phyloP scores from a whole-genome alignment of 2,888 invertebrate species.

The Zootermopsis nevadensis region DNA sequence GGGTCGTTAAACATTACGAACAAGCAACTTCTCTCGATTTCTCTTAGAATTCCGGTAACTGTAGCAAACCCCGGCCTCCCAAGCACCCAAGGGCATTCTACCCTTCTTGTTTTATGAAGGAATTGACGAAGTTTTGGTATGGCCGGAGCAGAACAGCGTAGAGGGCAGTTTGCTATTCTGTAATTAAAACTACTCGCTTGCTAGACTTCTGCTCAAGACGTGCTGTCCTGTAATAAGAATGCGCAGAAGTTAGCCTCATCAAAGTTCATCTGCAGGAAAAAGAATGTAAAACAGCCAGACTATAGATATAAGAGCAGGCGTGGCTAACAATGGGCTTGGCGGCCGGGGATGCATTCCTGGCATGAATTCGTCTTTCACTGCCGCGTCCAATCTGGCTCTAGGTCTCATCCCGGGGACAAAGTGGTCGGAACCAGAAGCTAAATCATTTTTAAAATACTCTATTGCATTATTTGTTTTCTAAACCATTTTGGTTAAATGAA shows the following conservation, averaged over 20 bases:
- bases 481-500: too few relatives aligned
- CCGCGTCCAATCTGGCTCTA: too few relatives aligned
- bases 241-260: background rate
- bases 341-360: too few relatives aligned
- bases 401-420: too few relatives aligned
- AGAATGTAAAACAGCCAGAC: background rate
- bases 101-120: conserved; percentile 43
- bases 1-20: too few relatives aligned
- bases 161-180: conserved; percentile 38
- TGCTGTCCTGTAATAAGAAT: conserved; percentile 21
- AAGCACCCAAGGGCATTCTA: background rate
- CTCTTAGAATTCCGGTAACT: conserved; percentile 3
- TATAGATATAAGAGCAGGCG: too few relatives aligned
- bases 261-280: background rate
- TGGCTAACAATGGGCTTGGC: too few relatives aligned
- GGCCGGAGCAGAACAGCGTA: conserved; percentile 19
- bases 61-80: background rate
- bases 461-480: too few relatives aligned
- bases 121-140: conserved; percentile 43
- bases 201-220: conserved; percentile 21
- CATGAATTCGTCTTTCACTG: too few relatives aligned
- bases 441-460: too few relatives aligned
- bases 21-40: too few relatives aligned
- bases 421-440: too few relatives aligned
- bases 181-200: conserved; percentile 35